Evolutionary conservation across 2,888 invertebrate species (phyloP), one percentile per base, ranked within the genome.

Genomic region (Erebia epiphron): DNA sequence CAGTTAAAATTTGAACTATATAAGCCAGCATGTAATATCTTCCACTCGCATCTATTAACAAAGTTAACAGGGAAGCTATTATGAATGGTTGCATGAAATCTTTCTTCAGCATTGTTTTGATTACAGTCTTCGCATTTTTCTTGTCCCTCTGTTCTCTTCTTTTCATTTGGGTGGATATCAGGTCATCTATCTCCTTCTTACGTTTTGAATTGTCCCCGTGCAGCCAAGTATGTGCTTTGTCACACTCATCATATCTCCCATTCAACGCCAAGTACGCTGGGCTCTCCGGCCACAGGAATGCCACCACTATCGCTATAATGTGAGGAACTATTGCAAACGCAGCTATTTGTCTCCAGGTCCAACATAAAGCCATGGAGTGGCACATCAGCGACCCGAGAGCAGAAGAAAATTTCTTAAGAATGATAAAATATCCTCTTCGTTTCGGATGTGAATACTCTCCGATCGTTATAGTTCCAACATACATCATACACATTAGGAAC

Each of bases 241-340:
- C 74, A 66, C 83, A 85, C 14, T 85, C 84, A 2, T 75, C 75
- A 71, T 79, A 84, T 41, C 77, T 78, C 3, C 84, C 85, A 70
- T 79, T 83, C 71, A 82, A 73, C 0, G 84, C 87, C 13, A 82
- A 76, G 68, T 74, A 82, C 0, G 82, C 78, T 1, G 86, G 87
- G 50, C 86, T 87, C 68, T 87, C 87, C 0, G 81, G 80, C 82
- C 85, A 86, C n/a, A 80, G 78, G 0, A 77, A 68, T 0, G 82
- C 79, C 16, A 82, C 9, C 0, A 83, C 16, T 1, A 80, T 65
- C 0, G 80, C 67, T 0, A 77, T 0, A 1, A 75, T 35, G 13
- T 77, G 67, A 0, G 77, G 68, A 0, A 78, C 18, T 8, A 78
- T 73, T 2, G 80, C 73, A 43, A 82, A 70, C 0, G 69, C 63